A percentile compares a stretch with the other conserved stretches of the same genome.
Conservation (phyloP, 2,888 invertebrate genomes). For the Epirrita christyi region DNA sequence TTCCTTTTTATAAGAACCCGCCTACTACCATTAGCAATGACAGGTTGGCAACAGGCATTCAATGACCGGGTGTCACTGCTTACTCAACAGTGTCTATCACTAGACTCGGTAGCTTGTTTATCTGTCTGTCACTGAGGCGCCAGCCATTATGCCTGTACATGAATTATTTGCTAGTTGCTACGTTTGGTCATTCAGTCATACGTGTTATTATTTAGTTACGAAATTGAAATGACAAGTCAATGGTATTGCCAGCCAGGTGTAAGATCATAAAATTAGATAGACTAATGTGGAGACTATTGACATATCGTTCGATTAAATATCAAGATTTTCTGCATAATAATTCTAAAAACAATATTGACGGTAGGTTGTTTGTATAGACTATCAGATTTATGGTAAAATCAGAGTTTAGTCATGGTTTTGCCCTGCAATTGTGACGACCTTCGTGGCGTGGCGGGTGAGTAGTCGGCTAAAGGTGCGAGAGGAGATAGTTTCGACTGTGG, state of each 20-base stretch:
- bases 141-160: conserved; percentile 8
- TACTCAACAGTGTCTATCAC: conserved; percentile 1
- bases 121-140: conserved; percentile 21
- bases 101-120: conserved; percentile 11
- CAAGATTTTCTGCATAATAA: not conserved
- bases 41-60: conserved; percentile 21
- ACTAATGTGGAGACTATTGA: not conserved
- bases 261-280: not conserved
- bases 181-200: conserved; percentile 10
- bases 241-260: not conserved
- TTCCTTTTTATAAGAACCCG: conserved; percentile 11
- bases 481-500: too few relatives aligned
- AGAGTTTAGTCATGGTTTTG: too few relatives aligned
- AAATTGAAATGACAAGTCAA: not conserved
- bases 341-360: too few relatives aligned
- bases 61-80: conserved; percentile 16
- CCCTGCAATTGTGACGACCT: too few relatives aligned
- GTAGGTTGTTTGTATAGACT: not conserved
- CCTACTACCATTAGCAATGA: conserved; percentile 3
- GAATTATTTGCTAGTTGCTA: not conserved
- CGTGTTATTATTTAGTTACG: not conserved
- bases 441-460: too few relatives aligned
- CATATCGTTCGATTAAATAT: not conserved
- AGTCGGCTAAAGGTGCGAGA: too few relatives aligned
- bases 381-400: too few relatives aligned